Base-by-base conservation (phyloP, 1,140 invertebrate genomes). In the Aphidius ervi region DNA sequence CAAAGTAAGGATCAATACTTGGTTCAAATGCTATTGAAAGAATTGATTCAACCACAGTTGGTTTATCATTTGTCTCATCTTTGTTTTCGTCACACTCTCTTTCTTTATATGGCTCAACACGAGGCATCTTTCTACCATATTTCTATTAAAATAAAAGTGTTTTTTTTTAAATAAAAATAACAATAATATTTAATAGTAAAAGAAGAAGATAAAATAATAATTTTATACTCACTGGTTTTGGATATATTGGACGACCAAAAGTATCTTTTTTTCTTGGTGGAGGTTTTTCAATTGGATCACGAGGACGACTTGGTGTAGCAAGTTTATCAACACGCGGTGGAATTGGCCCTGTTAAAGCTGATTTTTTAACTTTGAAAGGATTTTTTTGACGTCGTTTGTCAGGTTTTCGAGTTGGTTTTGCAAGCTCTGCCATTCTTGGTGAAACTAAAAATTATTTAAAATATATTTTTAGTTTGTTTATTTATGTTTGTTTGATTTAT, bases 1-100 rank as follows among this genome's bases (percentile, higher is more conserved):
- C 66, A 2, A 70, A 63, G 4, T 61, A 61, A 6, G 72, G 72
- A 65, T 74, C 72, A 16, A 68, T 65, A 5, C 65, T 73, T 3
- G 56, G 45, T 23, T 63, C 50, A 5, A 58, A 66, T n/a, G 49
- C 64, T n/a, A 73, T 70, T 16, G 5, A 59, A 7, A 66, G 31
- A 43, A 39, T 41, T 61, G 60, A 23, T 43, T 46, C 20, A 0
- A 5, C 20, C 16, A 54, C 64, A 39, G 63, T 63, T 40, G 9
- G 57, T 20, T 48, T 10, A 31, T 61, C 41, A 40, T 61, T 23
- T 47, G 56, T 16, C 45, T 58, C 46, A 1, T 52, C 8, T 20
- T 61, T 53, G 5, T 60, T 20, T 45, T 64, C 40, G 53, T 66
- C 60, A 54, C 67, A 70, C 7, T 70, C 52, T n/a, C 56, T 50